Evolutionary conservation across 2,113 vertebrate species (phyloP).

Genomic region (Hoplias malabaricus): DNA sequence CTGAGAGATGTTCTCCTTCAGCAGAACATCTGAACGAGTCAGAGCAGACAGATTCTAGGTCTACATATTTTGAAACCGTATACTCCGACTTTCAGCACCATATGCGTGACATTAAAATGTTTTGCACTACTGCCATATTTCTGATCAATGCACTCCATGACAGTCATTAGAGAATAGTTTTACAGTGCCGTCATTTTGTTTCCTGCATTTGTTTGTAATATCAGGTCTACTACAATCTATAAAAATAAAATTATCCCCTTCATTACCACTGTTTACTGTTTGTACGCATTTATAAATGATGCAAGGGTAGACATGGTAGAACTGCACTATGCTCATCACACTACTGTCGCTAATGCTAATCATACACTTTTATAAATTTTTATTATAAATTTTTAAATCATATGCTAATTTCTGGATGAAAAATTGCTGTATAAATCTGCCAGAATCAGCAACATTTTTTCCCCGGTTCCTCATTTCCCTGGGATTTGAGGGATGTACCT

Average conservation of each 20-base stretch:
- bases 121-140: constrained; percentile 1
- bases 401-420: not conserved
- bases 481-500: constrained; percentile 49
- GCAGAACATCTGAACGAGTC: constrained; percentile 30
- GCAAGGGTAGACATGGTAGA: too few species aligned
- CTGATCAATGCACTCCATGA: not conserved
- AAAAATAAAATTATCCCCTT: not conserved
- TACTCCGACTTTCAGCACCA: not conserved
- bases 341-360: too few species aligned
- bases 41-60: not conserved
- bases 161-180: not conserved
- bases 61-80: constrained; percentile 5
- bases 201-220: not conserved
- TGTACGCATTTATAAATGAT: too few species aligned
- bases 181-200: too few species aligned
- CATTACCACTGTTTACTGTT: not conserved
- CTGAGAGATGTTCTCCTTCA: constrained; percentile 43
- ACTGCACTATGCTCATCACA: too few species aligned
- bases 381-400: not conserved
- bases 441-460: constrained; percentile 25
- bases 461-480: constrained; percentile 30
- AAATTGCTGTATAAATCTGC: not conserved
- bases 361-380: not conserved
- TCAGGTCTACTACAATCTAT: not conserved
- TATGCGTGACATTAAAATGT: constrained; percentile 23